These are phyloP conservation scores for Noctuana brunneofusca DNA, from an alignment of 2,888 invertebrate species.

Conservation along the genomic window DNA sequence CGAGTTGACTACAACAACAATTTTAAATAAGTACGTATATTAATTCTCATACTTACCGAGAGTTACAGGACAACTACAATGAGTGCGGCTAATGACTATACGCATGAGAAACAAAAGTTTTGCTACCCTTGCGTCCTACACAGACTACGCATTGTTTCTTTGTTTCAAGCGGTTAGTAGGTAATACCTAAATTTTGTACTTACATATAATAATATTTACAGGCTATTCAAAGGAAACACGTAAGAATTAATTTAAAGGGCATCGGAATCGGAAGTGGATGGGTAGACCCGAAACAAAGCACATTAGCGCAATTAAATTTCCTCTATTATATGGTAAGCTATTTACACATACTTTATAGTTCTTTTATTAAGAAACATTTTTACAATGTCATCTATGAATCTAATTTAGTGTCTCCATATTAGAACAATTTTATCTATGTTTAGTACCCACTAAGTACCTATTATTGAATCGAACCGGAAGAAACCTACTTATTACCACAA, in stretches of 20 bases:
- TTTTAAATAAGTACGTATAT: too few relatives aligned
- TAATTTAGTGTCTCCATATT: too few relatives aligned
- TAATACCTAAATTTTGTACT: neutral
- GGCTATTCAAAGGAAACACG: slow-evolving; percentile 65
- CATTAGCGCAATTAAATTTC: slow-evolving; percentile 59
- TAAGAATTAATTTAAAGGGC: slow-evolving; percentile 73
- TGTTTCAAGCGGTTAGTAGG: neutral
- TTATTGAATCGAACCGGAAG: too few relatives aligned
- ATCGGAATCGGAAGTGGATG: slow-evolving; percentile 75
- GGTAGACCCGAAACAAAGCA: slow-evolving; percentile 71
- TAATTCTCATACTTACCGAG: too few relatives aligned
- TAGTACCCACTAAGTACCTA: too few relatives aligned
- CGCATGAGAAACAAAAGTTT: neutral
- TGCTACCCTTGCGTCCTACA: neutral
- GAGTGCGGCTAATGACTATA: neutral
- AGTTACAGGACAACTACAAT: too few relatives aligned
- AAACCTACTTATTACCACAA: too few relatives aligned
- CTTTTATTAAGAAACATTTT: too few relatives aligned
- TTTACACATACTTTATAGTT: neutral
- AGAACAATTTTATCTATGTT: too few relatives aligned
- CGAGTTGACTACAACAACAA: too few relatives aligned
- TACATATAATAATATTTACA: slow-evolving; percentile 41
- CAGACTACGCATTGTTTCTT: too few relatives aligned
- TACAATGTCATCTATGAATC: too few relatives aligned
- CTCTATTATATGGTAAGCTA: slow-evolving; percentile 62